Evolutionary conservation across 1,140 invertebrate genomes (phyloP).

Genomic region (Meloidogyne chitwoodi): DNA sequence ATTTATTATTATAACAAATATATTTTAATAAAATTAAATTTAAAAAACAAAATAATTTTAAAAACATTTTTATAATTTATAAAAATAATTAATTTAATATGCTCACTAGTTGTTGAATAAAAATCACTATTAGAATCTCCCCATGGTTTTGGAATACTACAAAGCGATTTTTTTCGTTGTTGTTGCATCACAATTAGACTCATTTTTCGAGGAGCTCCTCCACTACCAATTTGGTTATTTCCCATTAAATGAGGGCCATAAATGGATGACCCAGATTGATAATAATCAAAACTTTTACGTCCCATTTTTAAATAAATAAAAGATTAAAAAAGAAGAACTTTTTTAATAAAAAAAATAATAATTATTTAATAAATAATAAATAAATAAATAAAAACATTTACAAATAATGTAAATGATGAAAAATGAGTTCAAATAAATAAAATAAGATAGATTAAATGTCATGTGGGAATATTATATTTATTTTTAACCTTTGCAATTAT

Average conservation of each 20-base stretch:
- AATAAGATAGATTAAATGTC: not conserved
- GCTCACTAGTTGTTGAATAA: slow-evolving; percentile 20
- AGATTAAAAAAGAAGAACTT: no score
- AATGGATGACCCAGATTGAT: not conserved
- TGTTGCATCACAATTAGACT: slow-evolving; percentile 27
- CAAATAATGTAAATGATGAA: not conserved
- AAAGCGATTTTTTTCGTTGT: slow-evolving; percentile 19
- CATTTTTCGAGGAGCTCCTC: slow-evolving; percentile 13
- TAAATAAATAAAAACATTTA: not conserved
- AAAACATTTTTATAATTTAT: no score
- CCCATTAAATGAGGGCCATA: not conserved
- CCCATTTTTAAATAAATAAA: not conserved
- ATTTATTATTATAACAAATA: no score
- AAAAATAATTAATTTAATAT: not conserved
- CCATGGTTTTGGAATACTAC: slow-evolving; percentile 1
- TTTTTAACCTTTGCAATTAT: not conserved
- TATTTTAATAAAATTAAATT: no score
- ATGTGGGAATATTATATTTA: not conserved
- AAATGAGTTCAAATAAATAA: not conserved
- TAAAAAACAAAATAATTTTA: no score
- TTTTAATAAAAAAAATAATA: not conserved
- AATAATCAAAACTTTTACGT: not conserved
- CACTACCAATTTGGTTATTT: not conserved
- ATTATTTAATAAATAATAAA: not conserved
- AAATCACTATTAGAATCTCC: not conserved